A percentile compares a stretch with the other conserved stretches of the same genome.
Evolutionary conservation across 1,140 invertebrate genomes (phyloP).

Genomic region (Caerostris darwini): DNA sequence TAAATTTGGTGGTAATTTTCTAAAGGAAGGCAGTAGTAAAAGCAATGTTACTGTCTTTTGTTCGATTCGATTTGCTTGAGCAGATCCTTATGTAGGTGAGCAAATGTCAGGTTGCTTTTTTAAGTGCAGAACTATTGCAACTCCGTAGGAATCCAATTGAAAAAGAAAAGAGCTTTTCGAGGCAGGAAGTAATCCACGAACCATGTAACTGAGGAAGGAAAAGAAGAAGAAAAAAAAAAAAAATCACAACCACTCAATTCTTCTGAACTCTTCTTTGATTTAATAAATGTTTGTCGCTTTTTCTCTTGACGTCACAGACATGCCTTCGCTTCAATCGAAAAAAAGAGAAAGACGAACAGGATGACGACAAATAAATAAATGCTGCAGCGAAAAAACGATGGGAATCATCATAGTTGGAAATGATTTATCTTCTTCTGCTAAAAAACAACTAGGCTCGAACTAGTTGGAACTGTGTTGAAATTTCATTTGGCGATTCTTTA

Average conservation of each 20-base stretch:
- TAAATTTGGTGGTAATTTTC: too few relatives aligned
- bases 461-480: slow-evolving; percentile 8
- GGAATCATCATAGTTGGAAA: background rate
- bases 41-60: background rate
- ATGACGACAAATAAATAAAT: background rate
- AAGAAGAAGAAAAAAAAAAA: too few relatives aligned
- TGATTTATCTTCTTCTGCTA: background rate
- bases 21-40: too few relatives aligned
- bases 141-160: background rate
- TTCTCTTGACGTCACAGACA: background rate
- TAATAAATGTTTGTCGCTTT: background rate
- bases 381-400: background rate
- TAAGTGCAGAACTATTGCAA: too few relatives aligned
- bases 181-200: background rate
- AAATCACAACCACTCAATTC: background rate
- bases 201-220: background rate
- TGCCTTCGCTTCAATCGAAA: background rate
- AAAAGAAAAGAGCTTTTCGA: background rate
- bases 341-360: background rate
- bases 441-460: background rate
- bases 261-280: background rate
- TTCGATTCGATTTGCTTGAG: background rate
- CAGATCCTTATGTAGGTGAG: background rate
- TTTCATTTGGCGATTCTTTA: background rate
- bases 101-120: background rate